These are phyloP conservation scores for Dascillus cervinus DNA, from an alignment of 2,888 invertebrate genomes.

Conservation along the genomic window DNA sequence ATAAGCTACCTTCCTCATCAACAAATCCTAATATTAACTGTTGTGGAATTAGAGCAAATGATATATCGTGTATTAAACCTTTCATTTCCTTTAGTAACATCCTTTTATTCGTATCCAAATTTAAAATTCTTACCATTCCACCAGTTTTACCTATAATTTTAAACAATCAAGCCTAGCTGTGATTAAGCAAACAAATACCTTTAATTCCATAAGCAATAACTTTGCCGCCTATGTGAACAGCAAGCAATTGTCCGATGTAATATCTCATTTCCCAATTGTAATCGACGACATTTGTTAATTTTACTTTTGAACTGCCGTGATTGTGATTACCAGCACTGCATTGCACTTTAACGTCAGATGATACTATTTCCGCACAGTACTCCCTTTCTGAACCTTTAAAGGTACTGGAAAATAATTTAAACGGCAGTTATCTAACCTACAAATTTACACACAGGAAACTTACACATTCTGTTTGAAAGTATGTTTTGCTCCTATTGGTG, in stretches of 20 bases:
- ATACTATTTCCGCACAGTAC: conserved; percentile 34
- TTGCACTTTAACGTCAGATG: conserved; percentile 60
- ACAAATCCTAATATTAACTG: conserved; percentile 79
- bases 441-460: conserved; percentile 13
- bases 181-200: conserved; percentile 48
- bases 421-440: too few species aligned
- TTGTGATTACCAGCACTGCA: conserved; percentile 66
- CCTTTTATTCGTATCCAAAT: conserved; percentile 66
- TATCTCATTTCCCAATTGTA: conserved; percentile 89
- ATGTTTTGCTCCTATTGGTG: conserved; percentile 21
- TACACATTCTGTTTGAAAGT: conserved; percentile 32
- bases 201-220: conserved; percentile 87
- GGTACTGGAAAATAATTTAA: conserved; percentile 29
- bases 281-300: conserved; percentile 82
- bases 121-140: conserved; percentile 79
- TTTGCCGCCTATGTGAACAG: conserved; percentile 77
- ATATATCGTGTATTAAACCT: conserved; percentile 83
- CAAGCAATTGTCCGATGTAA: conserved; percentile 80
- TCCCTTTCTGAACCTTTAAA: conserved; percentile 36
- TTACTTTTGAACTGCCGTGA: conserved; percentile 83
- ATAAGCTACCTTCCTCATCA: conserved; percentile 77
- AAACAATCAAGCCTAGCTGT: neutral
- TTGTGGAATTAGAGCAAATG: conserved; percentile 77
- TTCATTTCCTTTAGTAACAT: conserved; percentile 80
- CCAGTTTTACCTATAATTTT: conserved; percentile 38